phyloP scores from a whole-genome alignment of 1,140 invertebrate genomes.

The Prorops nasuta region DNA sequence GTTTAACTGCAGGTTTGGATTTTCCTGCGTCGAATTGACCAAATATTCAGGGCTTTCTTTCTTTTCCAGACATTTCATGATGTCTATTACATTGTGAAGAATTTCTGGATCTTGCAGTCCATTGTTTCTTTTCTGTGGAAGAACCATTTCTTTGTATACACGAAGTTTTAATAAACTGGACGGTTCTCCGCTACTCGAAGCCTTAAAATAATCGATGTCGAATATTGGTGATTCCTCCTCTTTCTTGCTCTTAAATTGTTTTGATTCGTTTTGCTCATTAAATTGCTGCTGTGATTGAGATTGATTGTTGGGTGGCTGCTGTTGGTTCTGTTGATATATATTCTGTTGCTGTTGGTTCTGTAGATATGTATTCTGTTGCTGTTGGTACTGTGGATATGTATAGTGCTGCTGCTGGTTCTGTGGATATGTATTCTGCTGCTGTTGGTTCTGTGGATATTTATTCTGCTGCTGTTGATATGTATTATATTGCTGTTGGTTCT shows the following conservation, averaged over 20 bases:
- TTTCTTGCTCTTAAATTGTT: neutral
- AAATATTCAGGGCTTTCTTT: conserved; percentile 24
- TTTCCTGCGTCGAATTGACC: conserved; percentile 16
- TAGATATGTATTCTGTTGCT: neutral
- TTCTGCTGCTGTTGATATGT: neutral
- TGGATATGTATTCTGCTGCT: neutral
- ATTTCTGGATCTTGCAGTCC: conserved; percentile 38
- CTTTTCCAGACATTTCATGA: conserved; percentile 12
- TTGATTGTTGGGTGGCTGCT: neutral
- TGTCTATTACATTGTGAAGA: conserved; percentile 19
- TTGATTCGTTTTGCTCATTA: neutral
- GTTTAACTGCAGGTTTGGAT: conserved; percentile 22
- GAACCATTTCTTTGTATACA: conserved; percentile 25
- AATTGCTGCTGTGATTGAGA: neutral
- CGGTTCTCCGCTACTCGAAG: conserved; percentile 10
- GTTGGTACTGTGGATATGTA: neutral
- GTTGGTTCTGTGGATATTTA: neutral
- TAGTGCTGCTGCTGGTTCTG: conserved; percentile 1
- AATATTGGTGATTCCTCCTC: neutral
- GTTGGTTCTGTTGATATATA: neutral
- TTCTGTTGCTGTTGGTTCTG: too few relatives aligned
- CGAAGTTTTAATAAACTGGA: conserved; percentile 38
- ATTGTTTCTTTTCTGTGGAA: conserved; percentile 37
- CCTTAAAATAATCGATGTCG: too few relatives aligned
- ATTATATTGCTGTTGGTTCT: too few relatives aligned